A percentile compares a stretch with the other conserved stretches of the same genome.
phyloP scores from a whole-genome alignment of 1,140 invertebrate species.

The Chironomus striatipennis region DNA sequence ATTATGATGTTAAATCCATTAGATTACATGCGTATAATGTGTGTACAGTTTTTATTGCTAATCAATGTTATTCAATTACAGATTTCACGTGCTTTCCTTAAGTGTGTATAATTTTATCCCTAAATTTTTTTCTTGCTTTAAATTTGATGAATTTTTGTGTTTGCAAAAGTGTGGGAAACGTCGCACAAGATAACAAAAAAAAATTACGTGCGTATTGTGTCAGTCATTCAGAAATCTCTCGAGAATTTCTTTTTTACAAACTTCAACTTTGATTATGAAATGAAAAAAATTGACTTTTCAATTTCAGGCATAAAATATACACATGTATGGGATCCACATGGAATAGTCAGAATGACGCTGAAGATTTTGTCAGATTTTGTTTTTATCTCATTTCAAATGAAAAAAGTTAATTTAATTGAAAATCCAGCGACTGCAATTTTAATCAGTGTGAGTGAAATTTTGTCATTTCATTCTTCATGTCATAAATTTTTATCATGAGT shows the following conservation, averaged over 20 bases:
- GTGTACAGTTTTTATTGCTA: background rate
- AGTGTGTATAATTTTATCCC: background rate
- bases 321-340: too few species aligned
- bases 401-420: too few species aligned
- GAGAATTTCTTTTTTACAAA: background rate
- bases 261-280: conserved; percentile 9
- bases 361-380: too few species aligned
- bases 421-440: too few species aligned
- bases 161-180: background rate
- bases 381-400: too few species aligned
- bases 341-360: too few species aligned
- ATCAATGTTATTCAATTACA: conserved; percentile 9
- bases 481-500: too few species aligned
- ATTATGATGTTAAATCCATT: background rate
- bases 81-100: background rate
- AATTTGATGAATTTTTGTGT: background rate
- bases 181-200: background rate
- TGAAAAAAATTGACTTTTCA: too few species aligned
- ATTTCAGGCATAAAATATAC: too few species aligned
- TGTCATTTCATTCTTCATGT: too few species aligned
- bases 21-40: background rate
- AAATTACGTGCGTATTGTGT: conserved; percentile 6
- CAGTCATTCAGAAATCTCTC: background rate
- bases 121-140: background rate
- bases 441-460: too few species aligned